Conservation (phyloP, 2,113 vertebrate species). For the Megaceryle maxima region DNA sequence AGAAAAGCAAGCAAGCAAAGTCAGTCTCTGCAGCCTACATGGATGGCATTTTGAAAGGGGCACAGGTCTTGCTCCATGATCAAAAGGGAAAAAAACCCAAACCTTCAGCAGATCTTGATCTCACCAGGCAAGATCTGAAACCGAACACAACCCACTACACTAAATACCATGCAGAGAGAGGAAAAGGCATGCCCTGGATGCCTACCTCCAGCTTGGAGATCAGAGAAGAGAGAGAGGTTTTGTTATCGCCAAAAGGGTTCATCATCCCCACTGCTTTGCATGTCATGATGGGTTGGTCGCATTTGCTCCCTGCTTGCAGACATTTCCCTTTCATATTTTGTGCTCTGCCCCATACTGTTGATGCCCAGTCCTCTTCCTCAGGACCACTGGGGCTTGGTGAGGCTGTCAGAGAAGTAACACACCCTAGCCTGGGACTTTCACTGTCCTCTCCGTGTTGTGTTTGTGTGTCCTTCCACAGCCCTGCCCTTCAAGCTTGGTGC, state of each 20-base stretch:
- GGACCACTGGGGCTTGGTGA: neutral
- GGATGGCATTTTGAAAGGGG: neutral
- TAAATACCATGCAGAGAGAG: neutral
- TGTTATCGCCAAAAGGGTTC: neutral
- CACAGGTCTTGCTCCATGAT: neutral
- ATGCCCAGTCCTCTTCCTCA: neutral
- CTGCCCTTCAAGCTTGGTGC: neutral
- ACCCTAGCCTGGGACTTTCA: neutral
- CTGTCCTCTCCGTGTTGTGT: neutral
- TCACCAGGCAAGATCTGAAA: constrained; percentile 1
- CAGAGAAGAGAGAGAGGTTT: neutral
- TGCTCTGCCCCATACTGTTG: rapidly evolving
- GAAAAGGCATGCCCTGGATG: neutral
- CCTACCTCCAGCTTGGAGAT: neutral
- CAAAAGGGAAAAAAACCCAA: neutral
- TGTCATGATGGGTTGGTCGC: neutral
- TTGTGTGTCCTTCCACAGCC: neutral
- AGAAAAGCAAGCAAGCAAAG: neutral
- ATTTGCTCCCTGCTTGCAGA: neutral
- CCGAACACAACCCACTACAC: neutral
- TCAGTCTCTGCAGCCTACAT: neutral
- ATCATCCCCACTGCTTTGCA: neutral
- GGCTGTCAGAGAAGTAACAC: neutral
- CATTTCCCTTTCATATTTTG: neutral
- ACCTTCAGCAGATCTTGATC: neutral